Conservation (phyloP, 2,797 vertebrate species). For the Yasuhikotakia modesta region DNA sequence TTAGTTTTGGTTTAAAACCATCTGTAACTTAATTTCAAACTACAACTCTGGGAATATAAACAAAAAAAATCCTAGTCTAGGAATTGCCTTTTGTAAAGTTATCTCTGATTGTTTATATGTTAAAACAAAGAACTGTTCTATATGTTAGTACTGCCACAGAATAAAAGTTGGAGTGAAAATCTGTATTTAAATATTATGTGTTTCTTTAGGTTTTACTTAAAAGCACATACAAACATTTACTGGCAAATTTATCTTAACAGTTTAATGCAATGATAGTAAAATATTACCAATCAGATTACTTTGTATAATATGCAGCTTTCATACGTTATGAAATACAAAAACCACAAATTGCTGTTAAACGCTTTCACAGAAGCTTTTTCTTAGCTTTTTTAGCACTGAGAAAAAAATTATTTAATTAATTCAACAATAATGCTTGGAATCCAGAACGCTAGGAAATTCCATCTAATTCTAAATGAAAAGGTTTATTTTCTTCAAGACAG, state of each 20-base stretch:
- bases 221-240: background rate
- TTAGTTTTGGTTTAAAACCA: conserved; percentile 72
- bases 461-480: no score
- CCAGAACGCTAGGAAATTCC: no score
- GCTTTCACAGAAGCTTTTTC: no score
- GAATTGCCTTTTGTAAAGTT: conserved; percentile 97
- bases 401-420: no score
- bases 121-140: conserved; percentile 88
- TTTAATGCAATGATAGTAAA: background rate
- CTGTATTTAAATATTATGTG: conserved; percentile 11
- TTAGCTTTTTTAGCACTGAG: no score
- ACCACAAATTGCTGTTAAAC: no score
- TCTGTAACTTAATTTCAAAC: conserved; percentile 79
- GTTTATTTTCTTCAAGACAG: no score
- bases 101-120: conserved; percentile 96
- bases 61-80: conserved; percentile 75
- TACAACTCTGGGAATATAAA: conserved; percentile 85
- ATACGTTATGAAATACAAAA: no score
- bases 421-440: no score
- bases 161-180: conserved; percentile 70
- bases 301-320: no score
- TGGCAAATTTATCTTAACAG: background rate
- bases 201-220: background rate
- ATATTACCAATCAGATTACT: background rate
- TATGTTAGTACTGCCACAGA: conserved; percentile 94